Conservation (phyloP, 2,888 invertebrate genomes). For the Antitype chi region DNA sequence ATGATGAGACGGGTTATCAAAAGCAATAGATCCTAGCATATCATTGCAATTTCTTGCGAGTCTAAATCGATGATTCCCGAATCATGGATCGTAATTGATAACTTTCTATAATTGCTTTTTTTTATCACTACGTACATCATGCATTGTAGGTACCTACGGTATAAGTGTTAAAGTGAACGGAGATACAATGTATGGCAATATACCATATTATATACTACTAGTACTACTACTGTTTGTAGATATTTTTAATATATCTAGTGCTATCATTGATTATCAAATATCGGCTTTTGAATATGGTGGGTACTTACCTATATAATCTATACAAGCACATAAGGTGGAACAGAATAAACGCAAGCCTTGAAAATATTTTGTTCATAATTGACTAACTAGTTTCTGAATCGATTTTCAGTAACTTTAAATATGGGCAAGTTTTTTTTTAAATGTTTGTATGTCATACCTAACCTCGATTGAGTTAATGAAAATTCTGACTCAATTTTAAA, state of each 20-base stretch:
- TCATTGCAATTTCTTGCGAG: slow-evolving; percentile 38
- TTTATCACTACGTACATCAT: background rate
- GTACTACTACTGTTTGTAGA: slow-evolving; percentile 5
- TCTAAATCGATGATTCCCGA: slow-evolving; percentile 29
- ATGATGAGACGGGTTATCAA: slow-evolving; percentile 1
- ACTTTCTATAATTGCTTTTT: background rate
- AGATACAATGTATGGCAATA: slow-evolving; percentile 29
- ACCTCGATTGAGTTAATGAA: too few species aligned
- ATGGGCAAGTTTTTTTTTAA: too few species aligned
- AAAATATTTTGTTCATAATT: too few species aligned
- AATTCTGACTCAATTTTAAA: too few species aligned
- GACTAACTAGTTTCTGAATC: too few species aligned
- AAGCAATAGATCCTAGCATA: slow-evolving; percentile 6
- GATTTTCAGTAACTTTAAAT: too few species aligned
- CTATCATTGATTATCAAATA: slow-evolving; percentile 9
- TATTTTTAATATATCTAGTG: background rate
- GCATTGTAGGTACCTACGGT: background rate
- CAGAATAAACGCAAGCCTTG: too few species aligned
- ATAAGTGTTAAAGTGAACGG: slow-evolving; percentile 3
- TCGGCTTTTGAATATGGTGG: slow-evolving; percentile 69
- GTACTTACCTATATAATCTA: slow-evolving; percentile 7
- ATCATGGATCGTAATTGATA: slow-evolving; percentile 5
- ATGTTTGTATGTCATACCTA: too few species aligned
- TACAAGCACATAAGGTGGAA: too few species aligned
- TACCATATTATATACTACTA: slow-evolving; percentile 3